These are phyloP conservation scores for Napeogenes sylphis DNA, from an alignment of 2,888 invertebrate genomes.

Conservation along the genomic window DNA sequence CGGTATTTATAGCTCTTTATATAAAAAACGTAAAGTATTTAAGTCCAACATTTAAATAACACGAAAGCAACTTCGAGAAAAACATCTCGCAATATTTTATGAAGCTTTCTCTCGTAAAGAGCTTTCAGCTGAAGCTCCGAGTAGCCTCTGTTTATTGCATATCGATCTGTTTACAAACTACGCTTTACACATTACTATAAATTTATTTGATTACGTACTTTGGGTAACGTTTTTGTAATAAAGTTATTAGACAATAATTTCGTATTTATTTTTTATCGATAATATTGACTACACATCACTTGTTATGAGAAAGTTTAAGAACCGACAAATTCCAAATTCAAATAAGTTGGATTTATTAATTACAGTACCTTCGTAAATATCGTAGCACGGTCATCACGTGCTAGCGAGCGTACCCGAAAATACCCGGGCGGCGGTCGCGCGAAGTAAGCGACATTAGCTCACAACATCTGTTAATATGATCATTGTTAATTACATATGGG, in stretches of 20 bases:
- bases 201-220: neutral
- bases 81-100: slow-evolving; percentile 24
- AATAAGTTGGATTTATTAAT: slow-evolving; percentile 20
- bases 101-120: slow-evolving; percentile 11
- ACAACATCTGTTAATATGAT: slow-evolving; percentile 78
- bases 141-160: slow-evolving; percentile 38
- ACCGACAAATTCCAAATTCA: too few species aligned
- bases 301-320: too few species aligned
- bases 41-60: slow-evolving; percentile 28
- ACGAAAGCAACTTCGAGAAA: slow-evolving; percentile 22
- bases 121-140: slow-evolving; percentile 18
- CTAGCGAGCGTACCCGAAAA: slow-evolving; percentile 57
- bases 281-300: too few species aligned
- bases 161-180: slow-evolving; percentile 72
- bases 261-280: slow-evolving; percentile 12
- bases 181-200: slow-evolving; percentile 48
- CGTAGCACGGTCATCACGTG: slow-evolving; percentile 55
- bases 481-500: slow-evolving; percentile 79
- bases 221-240: neutral
- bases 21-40: slow-evolving; percentile 20
- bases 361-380: slow-evolving; percentile 43
- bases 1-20: too few species aligned
- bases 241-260: slow-evolving; percentile 4
- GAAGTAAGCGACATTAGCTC: slow-evolving; percentile 75
- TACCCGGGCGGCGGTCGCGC: slow-evolving; percentile 74